Evolutionary conservation across 1,140 invertebrate species (phyloP).

Genomic region (Nilaparvata lugens): DNA sequence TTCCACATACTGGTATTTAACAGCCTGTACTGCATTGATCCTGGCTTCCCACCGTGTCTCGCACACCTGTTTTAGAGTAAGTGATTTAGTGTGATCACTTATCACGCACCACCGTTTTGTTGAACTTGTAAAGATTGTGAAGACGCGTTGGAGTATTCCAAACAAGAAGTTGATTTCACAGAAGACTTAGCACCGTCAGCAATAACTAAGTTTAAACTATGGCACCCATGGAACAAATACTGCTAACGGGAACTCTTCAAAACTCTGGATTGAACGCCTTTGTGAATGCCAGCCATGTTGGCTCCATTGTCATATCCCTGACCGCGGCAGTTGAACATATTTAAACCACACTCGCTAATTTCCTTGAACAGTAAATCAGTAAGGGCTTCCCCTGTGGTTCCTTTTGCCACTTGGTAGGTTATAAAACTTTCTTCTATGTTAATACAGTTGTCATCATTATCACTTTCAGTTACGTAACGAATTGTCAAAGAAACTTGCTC

Average conservation of each 20-base stretch:
- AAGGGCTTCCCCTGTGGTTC: slow-evolving; percentile 9
- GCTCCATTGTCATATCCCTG: slow-evolving; percentile 14
- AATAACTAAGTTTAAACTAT: too few relatives aligned
- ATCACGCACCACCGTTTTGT: too few relatives aligned
- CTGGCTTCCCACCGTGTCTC: too few relatives aligned
- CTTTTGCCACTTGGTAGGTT: background rate
- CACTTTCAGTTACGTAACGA: slow-evolving; percentile 12
- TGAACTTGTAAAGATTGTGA: too few relatives aligned
- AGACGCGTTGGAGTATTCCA: too few relatives aligned
- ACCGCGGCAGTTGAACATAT: slow-evolving; percentile 11
- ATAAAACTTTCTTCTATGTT: slow-evolving; percentile 14
- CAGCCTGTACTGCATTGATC: too few relatives aligned
- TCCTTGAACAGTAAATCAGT: slow-evolving; percentile 9
- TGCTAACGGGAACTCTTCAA: slow-evolving; percentile 8
- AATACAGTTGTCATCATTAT: background rate
- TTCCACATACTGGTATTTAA: too few relatives aligned
- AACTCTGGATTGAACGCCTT: slow-evolving; percentile 12
- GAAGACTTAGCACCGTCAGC: too few relatives aligned
- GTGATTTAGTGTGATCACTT: too few relatives aligned
- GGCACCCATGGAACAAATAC: too few relatives aligned
- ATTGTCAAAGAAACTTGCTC: slow-evolving; percentile 13
- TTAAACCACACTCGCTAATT: slow-evolving; percentile 5
- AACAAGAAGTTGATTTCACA: too few relatives aligned
- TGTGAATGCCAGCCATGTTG: slow-evolving; percentile 10
- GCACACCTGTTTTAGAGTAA: too few relatives aligned